Conservation (phyloP, 2,113 vertebrate genomes). For the Vulpes lagopus region DNA sequence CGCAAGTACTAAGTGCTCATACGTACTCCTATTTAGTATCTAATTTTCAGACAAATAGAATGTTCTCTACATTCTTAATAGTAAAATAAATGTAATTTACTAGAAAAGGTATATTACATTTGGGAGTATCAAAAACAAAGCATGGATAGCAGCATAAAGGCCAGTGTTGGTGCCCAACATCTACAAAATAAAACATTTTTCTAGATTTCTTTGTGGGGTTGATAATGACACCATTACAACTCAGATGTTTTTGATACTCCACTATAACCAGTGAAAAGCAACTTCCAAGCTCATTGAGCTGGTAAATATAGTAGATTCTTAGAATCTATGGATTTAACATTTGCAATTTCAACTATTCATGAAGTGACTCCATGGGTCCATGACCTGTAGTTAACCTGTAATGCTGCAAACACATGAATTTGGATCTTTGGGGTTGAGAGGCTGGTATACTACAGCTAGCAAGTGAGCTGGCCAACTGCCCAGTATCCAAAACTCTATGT, state of each 20-base stretch:
- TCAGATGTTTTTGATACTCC: neutral
- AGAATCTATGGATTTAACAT: slow-evolving; percentile 57
- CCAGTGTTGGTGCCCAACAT: neutral
- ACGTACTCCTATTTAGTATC: neutral
- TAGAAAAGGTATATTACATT: neutral
- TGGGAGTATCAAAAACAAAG: neutral
- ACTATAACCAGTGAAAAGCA: slow-evolving; percentile 11
- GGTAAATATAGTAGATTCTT: slow-evolving; percentile 42
- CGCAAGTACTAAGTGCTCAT: neutral
- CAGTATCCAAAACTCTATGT: neutral
- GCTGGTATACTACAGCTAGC: neutral
- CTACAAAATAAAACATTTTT: neutral
- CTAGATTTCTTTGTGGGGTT: slow-evolving; percentile 29
- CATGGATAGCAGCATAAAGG: neutral
- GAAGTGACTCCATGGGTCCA: neutral
- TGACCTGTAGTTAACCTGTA: neutral
- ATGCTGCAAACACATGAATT: slow-evolving; percentile 33
- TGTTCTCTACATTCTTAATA: neutral
- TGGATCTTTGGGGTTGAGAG: slow-evolving; percentile 1
- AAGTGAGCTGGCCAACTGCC: neutral
- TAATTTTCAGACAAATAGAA: slow-evolving; percentile 29
- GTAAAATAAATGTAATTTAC: slow-evolving; percentile 12
- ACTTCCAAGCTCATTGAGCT: slow-evolving; percentile 22
- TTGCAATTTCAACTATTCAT: slow-evolving; percentile 23
- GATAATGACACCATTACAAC: neutral